Evolutionary conservation across 2,113 vertebrate genomes (phyloP), one percentile per base, ranked within the genome.

Genomic region (Sander vitreus): DNA sequence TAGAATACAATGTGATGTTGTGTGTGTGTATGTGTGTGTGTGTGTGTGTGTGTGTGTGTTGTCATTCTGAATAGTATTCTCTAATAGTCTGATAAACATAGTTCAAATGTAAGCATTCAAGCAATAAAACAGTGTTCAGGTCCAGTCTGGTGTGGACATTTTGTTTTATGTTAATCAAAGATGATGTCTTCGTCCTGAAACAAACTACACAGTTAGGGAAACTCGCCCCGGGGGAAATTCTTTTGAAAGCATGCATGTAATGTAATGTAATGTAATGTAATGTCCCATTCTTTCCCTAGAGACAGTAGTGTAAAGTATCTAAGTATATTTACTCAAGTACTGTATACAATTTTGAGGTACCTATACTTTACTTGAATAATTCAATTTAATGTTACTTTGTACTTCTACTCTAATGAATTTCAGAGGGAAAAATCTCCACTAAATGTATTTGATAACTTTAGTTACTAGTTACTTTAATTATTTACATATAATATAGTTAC

Each of bases 71-170:
- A 66, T 53, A 73, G 9, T 48, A 48, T 23, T 54, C 2, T 82
- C 21, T 39, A 63, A 21, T 70, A 54, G 48, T 63, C 15, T 81
- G 5, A 74, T 78, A 45, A 63, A 66, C 53, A 72, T 60, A 71
- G 53, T 78, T 58, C 5, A 50, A 64, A 79, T 86, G 60, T 74
- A 66, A 70, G 27, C 16, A 63, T 72, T 80, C 25, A 73, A 77
- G 33, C 51, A 92, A 92, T 88, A 91, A 92, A 92, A 51, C 13
- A 13, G 27, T 70, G 48, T 63, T 84, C 33, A 43, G 50, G 21
- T 69, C 50, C 77, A 76, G 43, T 70, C 57, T 81, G 67, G 15
- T 84, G 67, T 83, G 62, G 16, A 45, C 4, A 13, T 63, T 68
- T 67, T 77, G 7, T 66, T 67, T 69, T 51, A 23, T 65, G 10